Percentiles rank a stretch among this genome's conserved stretches.
phyloP scores from a whole-genome alignment of 2,797 vertebrate genomes.

The Huso huso region DNA sequence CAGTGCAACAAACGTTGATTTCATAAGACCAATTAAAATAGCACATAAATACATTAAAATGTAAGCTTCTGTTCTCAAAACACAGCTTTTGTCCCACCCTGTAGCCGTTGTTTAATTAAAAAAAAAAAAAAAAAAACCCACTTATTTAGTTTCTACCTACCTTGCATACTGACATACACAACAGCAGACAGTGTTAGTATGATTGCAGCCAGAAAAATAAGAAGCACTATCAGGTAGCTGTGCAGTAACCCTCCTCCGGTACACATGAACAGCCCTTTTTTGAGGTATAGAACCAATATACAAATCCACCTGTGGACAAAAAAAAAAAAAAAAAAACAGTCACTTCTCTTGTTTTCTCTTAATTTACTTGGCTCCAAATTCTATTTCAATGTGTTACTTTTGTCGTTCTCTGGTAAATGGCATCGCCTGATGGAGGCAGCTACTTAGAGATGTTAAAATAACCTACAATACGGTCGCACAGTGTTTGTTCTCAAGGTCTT shows the following conservation, averaged over 20 bases:
- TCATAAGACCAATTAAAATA: not conserved
- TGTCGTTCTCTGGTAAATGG: not conserved
- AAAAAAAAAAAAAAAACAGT: not conserved
- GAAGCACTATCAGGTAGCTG: conserved; percentile 76
- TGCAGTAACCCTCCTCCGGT: conserved; percentile 63
- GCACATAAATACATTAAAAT: not conserved
- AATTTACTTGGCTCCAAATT: not conserved
- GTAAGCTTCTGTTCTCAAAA: not conserved
- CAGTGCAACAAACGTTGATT: not conserved
- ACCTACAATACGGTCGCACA: too few species aligned
- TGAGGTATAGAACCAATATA: conserved; percentile 67
- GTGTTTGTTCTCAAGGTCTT: too few species aligned
- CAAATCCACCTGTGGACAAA: conserved; percentile 74
- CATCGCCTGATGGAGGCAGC: not conserved
- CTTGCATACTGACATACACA: conserved; percentile 84
- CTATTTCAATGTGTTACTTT: too few species aligned
- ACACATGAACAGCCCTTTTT: conserved; percentile 70
- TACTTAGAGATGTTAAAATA: not conserved
- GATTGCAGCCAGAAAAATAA: conserved; percentile 73
- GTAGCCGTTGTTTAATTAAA: too few species aligned
- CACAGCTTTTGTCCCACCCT: too few species aligned
- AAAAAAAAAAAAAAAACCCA: not conserved
- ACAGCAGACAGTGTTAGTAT: conserved; percentile 70
- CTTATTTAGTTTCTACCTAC: conserved; percentile 42
- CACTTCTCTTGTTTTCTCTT: not conserved